Percentiles rank a stretch among this genome's conserved stretches.
These are phyloP conservation scores for Irena cyanogastra DNA, from an alignment of 2,113 vertebrate species.

Conservation along the genomic window DNA sequence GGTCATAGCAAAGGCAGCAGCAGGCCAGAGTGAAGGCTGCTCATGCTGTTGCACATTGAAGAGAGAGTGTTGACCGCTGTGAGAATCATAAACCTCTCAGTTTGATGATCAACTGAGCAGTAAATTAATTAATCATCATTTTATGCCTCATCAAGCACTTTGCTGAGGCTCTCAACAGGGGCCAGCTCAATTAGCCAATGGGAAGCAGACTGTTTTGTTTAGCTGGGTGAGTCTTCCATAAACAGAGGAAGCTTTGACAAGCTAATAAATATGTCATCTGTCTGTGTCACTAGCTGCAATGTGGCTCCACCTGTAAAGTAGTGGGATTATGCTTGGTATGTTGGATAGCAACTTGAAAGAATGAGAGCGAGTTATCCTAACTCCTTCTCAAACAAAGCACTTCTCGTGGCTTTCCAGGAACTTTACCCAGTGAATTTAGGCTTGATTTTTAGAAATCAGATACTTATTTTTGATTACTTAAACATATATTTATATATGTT, in stretches of 20 bases:
- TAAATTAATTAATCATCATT: slow-evolving; percentile 99
- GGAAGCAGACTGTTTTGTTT: slow-evolving; percentile 91
- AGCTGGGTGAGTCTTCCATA: slow-evolving; percentile 84
- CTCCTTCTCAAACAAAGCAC: slow-evolving; percentile 14
- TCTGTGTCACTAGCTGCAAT: slow-evolving; percentile 85
- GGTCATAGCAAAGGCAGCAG: slow-evolving; percentile 88
- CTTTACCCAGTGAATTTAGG: not conserved
- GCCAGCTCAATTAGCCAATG: slow-evolving; percentile 86
- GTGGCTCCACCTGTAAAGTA: slow-evolving; percentile 81
- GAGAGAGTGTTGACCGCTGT: slow-evolving; percentile 87
- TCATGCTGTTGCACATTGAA: slow-evolving; percentile 69
- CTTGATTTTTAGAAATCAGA: not conserved
- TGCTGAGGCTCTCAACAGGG: slow-evolving; percentile 84
- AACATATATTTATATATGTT: not conserved
- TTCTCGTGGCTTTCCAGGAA: not conserved
- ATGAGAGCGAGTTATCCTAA: not conserved
- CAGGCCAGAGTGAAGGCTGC: slow-evolving; percentile 66
- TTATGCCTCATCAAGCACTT: slow-evolving; percentile 99
- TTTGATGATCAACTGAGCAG: slow-evolving; percentile 97
- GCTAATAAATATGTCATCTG: slow-evolving; percentile 96
- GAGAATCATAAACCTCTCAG: slow-evolving; percentile 93
- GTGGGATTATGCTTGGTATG: slow-evolving; percentile 72
- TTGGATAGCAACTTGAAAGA: slow-evolving; percentile 67
- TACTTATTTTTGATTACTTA: not conserved
- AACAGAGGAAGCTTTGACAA: slow-evolving; percentile 87